Evolutionary conservation across 2,113 vertebrate species (phyloP).

Genomic region (Corydoras sp.): DNA sequence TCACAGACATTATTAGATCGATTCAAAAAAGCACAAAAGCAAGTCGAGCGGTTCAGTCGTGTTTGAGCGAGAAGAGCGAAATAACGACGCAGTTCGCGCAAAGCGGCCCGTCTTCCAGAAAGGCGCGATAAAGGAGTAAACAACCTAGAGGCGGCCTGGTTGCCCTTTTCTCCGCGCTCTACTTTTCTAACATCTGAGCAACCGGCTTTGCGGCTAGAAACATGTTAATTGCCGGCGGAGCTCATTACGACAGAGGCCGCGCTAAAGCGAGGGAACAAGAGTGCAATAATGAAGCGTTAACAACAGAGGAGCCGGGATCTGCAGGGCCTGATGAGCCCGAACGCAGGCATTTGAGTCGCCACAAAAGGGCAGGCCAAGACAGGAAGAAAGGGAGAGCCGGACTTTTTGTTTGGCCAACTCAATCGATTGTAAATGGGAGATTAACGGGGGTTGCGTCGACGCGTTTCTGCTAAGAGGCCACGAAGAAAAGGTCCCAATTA

Average conservation of each 20-base stretch:
- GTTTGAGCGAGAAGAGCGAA: conserved; percentile 42
- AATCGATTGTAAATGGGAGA: conserved; percentile 99
- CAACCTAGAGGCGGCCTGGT: conserved; percentile 76
- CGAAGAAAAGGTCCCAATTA: conserved; percentile 93
- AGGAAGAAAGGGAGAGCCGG: conserved; percentile 93
- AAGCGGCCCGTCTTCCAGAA: conserved; percentile 32
- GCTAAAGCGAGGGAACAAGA: conserved; percentile 84
- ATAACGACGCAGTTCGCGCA: conserved; percentile 25
- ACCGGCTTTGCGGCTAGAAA: conserved; percentile 86
- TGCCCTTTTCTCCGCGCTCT: conserved; percentile 93
- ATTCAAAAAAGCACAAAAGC: too few species aligned
- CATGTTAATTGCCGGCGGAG: conserved; percentile 94
- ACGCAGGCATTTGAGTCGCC: conserved; percentile 88
- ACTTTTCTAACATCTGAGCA: conserved; percentile 89
- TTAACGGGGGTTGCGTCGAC: conserved; percentile 93
- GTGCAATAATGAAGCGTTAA: conserved; percentile 97
- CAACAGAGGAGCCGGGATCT: conserved; percentile 82
- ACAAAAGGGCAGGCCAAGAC: conserved; percentile 93
- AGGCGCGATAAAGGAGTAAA: conserved; percentile 58
- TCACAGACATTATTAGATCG: too few species aligned
- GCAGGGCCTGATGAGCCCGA: too few species aligned
- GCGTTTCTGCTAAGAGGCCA: conserved; percentile 75
- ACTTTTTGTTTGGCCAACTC: conserved; percentile 97
- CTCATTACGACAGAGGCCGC: conserved; percentile 57
- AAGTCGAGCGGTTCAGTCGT: too few species aligned